These are phyloP conservation scores for Hetaerina titia DNA, from an alignment of 2,888 invertebrate genomes.

Conservation along the genomic window DNA sequence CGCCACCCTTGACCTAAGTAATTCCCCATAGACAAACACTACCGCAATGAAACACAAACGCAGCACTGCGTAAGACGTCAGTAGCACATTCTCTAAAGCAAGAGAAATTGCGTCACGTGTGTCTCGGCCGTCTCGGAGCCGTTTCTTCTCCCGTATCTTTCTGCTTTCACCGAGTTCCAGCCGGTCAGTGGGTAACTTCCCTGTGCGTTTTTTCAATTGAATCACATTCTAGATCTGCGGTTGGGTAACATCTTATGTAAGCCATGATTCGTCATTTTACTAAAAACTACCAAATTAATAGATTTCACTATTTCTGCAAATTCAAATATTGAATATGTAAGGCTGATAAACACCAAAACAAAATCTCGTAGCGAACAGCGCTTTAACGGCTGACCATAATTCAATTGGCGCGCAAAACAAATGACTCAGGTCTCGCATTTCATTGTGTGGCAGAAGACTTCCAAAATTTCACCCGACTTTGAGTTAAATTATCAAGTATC, in stretches of 20 bases:
- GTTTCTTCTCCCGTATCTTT: conserved; percentile 59
- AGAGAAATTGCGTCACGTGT: conserved; percentile 62
- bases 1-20: conserved; percentile 62
- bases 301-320: neutral
- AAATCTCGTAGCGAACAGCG: neutral
- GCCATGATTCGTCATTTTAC: neutral
- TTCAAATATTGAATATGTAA: neutral
- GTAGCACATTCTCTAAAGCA: conserved; percentile 40
- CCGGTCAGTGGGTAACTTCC: neutral
- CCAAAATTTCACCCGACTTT: too few species aligned
- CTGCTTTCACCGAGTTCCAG: conserved; percentile 15
- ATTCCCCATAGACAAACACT: conserved; percentile 37
- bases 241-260: neutral
- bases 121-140: neutral
- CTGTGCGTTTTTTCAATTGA: neutral
- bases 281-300: neutral
- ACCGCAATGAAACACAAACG: neutral
- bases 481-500: too few species aligned
- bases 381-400: neutral
- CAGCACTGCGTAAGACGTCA: neutral
- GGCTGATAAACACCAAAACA: neutral
- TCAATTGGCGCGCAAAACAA: neutral
- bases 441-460: too few species aligned
- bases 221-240: neutral
- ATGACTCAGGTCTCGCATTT: neutral